phyloP scores from a whole-genome alignment of 2,797 vertebrate species.

The Clarias platycephalus region DNA sequence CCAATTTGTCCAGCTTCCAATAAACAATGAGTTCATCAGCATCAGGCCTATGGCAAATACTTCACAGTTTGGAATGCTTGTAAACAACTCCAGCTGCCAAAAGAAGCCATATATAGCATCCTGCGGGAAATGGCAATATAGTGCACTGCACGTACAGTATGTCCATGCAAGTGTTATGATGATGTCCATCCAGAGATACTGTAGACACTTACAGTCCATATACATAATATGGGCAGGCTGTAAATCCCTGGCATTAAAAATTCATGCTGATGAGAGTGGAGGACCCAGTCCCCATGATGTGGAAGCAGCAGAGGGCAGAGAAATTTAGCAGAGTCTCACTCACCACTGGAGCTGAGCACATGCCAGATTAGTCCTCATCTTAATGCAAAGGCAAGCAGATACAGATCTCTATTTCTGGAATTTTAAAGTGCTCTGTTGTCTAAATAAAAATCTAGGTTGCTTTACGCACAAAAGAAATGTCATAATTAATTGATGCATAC shows the following conservation, averaged over 20 bases:
- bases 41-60: slow-evolving; percentile 26
- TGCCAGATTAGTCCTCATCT: slow-evolving; percentile 33
- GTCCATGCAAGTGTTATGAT: slow-evolving; percentile 5
- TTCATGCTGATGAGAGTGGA: slow-evolving; percentile 50
- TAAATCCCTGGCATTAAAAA: slow-evolving; percentile 56
- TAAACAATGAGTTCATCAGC: slow-evolving; percentile 42
- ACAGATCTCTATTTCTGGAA: slow-evolving; percentile 15
- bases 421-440: neutral
- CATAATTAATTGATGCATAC: neutral
- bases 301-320: slow-evolving; percentile 26
- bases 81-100: slow-evolving; percentile 18
- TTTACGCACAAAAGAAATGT: neutral
- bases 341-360: slow-evolving; percentile 38
- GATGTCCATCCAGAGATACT: neutral
- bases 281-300: slow-evolving; percentile 43
- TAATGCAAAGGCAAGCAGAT: slow-evolving; percentile 31
- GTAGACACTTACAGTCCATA: slow-evolving; percentile 31
- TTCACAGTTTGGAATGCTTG: slow-evolving; percentile 31
- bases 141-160: neutral
- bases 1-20: slow-evolving; percentile 37
- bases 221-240: slow-evolving; percentile 46
- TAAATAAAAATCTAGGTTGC: neutral
- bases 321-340: slow-evolving; percentile 48
- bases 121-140: neutral
- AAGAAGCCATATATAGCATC: neutral